These are phyloP conservation scores for Drosophila equinoxialis DNA, from an alignment of 1,140 invertebrate species.

Conservation along the genomic window DNA sequence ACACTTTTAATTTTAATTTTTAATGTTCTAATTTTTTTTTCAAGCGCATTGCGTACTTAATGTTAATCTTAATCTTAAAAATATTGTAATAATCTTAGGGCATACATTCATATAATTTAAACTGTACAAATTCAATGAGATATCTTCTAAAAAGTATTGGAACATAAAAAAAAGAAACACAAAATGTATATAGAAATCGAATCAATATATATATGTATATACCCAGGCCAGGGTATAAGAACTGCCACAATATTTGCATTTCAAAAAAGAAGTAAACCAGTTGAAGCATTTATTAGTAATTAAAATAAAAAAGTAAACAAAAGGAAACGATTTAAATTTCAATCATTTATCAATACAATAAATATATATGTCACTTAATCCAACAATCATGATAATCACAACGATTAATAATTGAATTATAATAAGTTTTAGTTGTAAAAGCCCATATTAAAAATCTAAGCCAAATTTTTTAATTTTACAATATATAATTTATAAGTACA, in stretches of 20 bases:
- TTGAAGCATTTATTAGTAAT: slow-evolving; percentile 74
- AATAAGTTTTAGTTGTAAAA: neutral
- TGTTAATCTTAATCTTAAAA: neutral
- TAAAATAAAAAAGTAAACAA: slow-evolving; percentile 25
- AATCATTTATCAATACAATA: slow-evolving; percentile 30
- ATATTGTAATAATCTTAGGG: slow-evolving; percentile 19
- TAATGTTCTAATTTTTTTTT: slow-evolving; percentile 32
- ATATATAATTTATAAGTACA: slow-evolving; percentile 29
- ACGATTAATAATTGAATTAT: slow-evolving; percentile 38
- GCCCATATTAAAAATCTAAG: slow-evolving; percentile 40
- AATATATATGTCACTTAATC: slow-evolving; percentile 18
- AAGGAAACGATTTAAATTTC: neutral
- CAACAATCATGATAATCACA: slow-evolving; percentile 46
- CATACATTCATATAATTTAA: slow-evolving; percentile 22
- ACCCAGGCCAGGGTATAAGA: slow-evolving; percentile 49
- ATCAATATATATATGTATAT: neutral
- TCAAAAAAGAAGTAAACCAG: slow-evolving; percentile 51
- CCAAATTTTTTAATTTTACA: slow-evolving; percentile 57
- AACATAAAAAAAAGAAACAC: slow-evolving; percentile 39
- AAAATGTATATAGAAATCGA: slow-evolving; percentile 68
- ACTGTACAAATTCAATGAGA: slow-evolving; percentile 27
- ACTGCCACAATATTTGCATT: slow-evolving; percentile 70
- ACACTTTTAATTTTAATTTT: slow-evolving; percentile 14
- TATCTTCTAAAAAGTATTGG: slow-evolving; percentile 68
- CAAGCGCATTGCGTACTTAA: slow-evolving; percentile 59